Conservation (phyloP, 2,113 vertebrate species). For the Axis porcinus region DNA sequence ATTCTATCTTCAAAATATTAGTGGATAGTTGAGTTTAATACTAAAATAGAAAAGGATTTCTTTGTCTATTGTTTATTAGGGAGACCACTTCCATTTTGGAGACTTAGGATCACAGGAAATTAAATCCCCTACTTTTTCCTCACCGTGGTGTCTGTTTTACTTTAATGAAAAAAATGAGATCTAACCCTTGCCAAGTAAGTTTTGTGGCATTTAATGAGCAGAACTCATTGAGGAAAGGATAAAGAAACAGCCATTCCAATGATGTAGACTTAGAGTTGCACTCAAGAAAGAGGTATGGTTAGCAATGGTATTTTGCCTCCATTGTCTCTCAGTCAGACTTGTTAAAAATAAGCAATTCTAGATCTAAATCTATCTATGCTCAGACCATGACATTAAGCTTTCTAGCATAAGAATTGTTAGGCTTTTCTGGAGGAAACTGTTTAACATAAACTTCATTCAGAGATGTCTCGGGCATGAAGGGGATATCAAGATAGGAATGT, state of each 20-base stretch:
- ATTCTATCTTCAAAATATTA: background rate
- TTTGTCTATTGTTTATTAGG: background rate
- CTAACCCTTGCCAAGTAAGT: background rate
- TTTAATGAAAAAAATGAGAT: slow-evolving; percentile 32
- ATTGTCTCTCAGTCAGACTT: background rate
- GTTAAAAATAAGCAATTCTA: slow-evolving; percentile 25
- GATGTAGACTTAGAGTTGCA: background rate
- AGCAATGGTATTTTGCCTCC: background rate
- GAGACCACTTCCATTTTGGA: background rate
- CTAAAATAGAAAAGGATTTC: background rate
- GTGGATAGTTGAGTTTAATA: background rate
- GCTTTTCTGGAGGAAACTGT: background rate
- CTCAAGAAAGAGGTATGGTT: background rate
- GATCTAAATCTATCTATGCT: background rate
- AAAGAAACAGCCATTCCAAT: background rate
- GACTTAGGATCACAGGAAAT: background rate
- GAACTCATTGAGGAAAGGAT: background rate
- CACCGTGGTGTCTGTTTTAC: background rate
- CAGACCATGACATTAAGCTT: background rate
- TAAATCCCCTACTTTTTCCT: background rate
- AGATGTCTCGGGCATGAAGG: background rate
- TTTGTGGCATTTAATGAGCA: slow-evolving; percentile 7
- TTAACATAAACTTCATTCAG: slow-evolving; percentile 1
- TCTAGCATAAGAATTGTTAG: background rate
- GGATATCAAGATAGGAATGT: background rate